phyloP scores from a whole-genome alignment of 1,140 invertebrate species.

The Pogonus chalceus region DNA sequence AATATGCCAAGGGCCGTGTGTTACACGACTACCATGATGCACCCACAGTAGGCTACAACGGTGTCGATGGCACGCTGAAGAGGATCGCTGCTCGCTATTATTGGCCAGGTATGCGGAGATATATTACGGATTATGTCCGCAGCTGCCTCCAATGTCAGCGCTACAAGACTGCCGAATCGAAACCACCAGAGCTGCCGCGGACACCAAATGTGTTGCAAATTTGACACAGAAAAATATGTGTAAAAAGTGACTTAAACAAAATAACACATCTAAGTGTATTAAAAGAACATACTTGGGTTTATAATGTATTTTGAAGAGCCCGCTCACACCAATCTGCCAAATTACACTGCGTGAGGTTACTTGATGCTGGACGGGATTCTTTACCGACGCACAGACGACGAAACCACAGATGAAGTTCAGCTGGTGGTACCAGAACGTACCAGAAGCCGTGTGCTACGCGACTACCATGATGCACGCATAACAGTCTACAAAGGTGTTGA shows the following conservation, averaged over 20 bases:
- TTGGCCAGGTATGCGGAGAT: slow-evolving; percentile 18
- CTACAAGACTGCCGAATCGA: slow-evolving; percentile 15
- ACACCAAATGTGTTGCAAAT: too few species aligned
- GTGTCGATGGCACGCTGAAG: slow-evolving; percentile 19
- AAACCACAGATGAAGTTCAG: slow-evolving; percentile 18
- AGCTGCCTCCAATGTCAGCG: slow-evolving; percentile 15
- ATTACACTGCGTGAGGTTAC: slow-evolving; percentile 19
- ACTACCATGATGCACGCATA: slow-evolving; percentile 21
- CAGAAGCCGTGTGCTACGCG: slow-evolving; percentile 14
- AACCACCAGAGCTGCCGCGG: slow-evolving; percentile 26
- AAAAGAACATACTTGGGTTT: too few species aligned
- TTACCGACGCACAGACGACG: slow-evolving; percentile 18
- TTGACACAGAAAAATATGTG: too few species aligned
- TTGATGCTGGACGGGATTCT: slow-evolving; percentile 21
- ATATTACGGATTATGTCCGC: slow-evolving; percentile 13
- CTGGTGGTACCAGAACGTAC: slow-evolving; percentile 15
- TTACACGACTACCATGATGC: slow-evolving; percentile 21
- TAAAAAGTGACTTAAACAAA: too few species aligned
- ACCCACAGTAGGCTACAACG: slow-evolving; percentile 25
- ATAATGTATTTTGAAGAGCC: slow-evolving; percentile 19
- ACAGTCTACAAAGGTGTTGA: slow-evolving; percentile 27
- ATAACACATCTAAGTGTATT: too few species aligned
- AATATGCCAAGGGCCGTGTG: slow-evolving; percentile 10
- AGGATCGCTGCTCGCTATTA: slow-evolving; percentile 22
- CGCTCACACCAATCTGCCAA: background rate